A percentile compares a stretch with the other conserved stretches of the same genome.
Evolutionary conservation across 2,113 vertebrate species (phyloP).

Genomic region (Lepus timidus): DNA sequence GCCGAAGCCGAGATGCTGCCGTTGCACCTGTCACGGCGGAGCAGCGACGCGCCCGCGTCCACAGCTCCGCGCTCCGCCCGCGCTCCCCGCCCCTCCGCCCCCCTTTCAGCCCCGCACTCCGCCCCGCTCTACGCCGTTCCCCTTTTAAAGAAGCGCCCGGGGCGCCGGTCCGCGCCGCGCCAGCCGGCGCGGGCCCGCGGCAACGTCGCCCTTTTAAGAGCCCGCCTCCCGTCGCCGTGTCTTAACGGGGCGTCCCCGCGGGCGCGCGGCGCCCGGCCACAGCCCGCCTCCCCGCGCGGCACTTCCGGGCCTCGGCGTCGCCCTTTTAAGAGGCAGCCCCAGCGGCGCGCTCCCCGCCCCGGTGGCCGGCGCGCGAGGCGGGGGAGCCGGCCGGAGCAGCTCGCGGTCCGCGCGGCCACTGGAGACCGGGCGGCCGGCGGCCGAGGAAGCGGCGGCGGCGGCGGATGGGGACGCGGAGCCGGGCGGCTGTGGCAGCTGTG

Average conservation of each 20-base stretch:
- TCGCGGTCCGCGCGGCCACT: constrained; percentile 75
- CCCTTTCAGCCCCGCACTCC: not conserved
- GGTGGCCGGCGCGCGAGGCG: constrained; percentile 62
- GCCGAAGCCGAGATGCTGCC: not conserved
- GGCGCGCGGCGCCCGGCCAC: not conserved
- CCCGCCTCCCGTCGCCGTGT: constrained; percentile 50
- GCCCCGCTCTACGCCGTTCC: not conserved
- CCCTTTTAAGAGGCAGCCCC: constrained; percentile 52
- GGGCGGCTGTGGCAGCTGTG: constrained; percentile 66
- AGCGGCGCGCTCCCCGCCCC: not conserved
- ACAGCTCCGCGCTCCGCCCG: not conserved
- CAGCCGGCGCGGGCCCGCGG: not conserved
- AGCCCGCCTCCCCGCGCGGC: constrained; percentile 54
- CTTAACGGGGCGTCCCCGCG: constrained; percentile 22
- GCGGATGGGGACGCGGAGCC: constrained; percentile 81
- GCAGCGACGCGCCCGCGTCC: not conserved
- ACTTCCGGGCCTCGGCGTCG: constrained; percentile 67
- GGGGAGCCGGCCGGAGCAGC: constrained; percentile 71
- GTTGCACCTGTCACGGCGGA: not conserved
- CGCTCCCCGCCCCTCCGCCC: not conserved
- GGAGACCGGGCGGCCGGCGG: constrained; percentile 74
- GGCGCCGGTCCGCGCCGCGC: not conserved
- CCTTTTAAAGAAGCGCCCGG: constrained; percentile 66
- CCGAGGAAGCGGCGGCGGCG: constrained; percentile 61
- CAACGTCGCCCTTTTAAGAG: constrained; percentile 50